A percentile compares a stretch with the other conserved stretches of the same genome.
Conservation (phyloP, 2,888 invertebrate species). For the Gisinianus flammeolus region DNA sequence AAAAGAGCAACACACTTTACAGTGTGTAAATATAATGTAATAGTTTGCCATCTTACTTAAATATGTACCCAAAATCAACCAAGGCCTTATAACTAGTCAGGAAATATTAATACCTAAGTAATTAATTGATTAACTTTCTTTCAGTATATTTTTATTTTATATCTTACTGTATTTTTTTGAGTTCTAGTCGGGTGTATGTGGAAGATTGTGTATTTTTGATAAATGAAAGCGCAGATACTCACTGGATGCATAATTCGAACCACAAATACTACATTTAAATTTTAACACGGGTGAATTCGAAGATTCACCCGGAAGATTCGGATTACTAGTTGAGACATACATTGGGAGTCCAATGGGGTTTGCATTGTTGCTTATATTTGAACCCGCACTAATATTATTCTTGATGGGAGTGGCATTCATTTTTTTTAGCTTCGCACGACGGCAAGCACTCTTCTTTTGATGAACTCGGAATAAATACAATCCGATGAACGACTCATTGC, state of each 20-base stretch:
- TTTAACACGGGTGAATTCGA: slow-evolving; percentile 21
- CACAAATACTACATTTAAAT: slow-evolving; percentile 33
- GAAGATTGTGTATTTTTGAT: slow-evolving; percentile 24
- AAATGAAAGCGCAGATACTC: slow-evolving; percentile 30
- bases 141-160: too few species aligned
- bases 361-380: not conserved
- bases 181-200: not conserved
- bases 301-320: slow-evolving; percentile 5
- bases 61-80: too few species aligned
- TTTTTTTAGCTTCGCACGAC: slow-evolving; percentile 9
- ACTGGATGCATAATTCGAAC: slow-evolving; percentile 25
- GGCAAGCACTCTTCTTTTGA: slow-evolving; percentile 32
- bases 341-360: not conserved
- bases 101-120: too few species aligned
- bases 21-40: too few species aligned
- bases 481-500: slow-evolving; percentile 28
- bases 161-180: not conserved
- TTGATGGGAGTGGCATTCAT: not conserved
- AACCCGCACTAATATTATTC: not conserved
- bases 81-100: too few species aligned
- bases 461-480: slow-evolving; percentile 31
- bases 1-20: too few species aligned
- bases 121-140: too few species aligned
- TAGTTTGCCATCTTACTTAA: too few species aligned
- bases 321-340: not conserved